Conservation (phyloP, 2,888 invertebrate genomes). For the Cheilosia scutellata region DNA sequence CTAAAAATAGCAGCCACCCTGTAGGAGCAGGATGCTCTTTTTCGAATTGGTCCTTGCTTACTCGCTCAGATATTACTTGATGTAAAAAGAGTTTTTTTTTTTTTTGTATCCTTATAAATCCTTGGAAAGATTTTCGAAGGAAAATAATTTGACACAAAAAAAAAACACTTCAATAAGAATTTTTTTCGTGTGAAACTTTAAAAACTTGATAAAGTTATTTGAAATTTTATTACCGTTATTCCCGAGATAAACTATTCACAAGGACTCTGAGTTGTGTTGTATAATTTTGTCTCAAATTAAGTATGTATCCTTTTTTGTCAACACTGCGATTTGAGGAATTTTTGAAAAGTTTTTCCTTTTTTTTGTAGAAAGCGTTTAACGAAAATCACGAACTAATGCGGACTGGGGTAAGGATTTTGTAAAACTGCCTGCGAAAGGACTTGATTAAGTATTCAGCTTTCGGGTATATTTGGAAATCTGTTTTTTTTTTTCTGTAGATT, state of each 20-base stretch:
- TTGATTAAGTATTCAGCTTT: constrained; percentile 36
- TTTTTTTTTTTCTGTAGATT: constrained; percentile 37
- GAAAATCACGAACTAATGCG: constrained; percentile 60
- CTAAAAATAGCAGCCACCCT: constrained; percentile 75
- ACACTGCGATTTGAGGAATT: constrained; percentile 24
- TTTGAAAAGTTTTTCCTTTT: constrained; percentile 8
- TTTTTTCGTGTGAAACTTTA: not conserved
- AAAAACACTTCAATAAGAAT: constrained; percentile 8
- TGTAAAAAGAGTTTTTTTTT: constrained; percentile 27
- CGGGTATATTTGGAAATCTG: constrained; percentile 34
- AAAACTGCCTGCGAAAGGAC: constrained; percentile 66
- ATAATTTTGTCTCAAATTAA: constrained; percentile 38
- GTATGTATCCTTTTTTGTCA: constrained; percentile 66
- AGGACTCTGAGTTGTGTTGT: constrained; percentile 42
- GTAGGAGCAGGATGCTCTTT: constrained; percentile 72
- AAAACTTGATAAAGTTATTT: not conserved
- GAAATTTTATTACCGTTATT: constrained; percentile 60
- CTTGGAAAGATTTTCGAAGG: constrained; percentile 3
- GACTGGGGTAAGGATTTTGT: constrained; percentile 73
- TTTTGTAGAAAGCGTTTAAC: constrained; percentile 22
- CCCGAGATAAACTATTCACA: constrained; percentile 23
- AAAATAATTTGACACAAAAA: not conserved
- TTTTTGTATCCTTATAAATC: constrained; percentile 11
- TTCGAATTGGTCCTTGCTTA: constrained; percentile 32
- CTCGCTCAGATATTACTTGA: constrained; percentile 40